phyloP scores from a whole-genome alignment of 2,797 vertebrate genomes.

The Tinamus major region DNA sequence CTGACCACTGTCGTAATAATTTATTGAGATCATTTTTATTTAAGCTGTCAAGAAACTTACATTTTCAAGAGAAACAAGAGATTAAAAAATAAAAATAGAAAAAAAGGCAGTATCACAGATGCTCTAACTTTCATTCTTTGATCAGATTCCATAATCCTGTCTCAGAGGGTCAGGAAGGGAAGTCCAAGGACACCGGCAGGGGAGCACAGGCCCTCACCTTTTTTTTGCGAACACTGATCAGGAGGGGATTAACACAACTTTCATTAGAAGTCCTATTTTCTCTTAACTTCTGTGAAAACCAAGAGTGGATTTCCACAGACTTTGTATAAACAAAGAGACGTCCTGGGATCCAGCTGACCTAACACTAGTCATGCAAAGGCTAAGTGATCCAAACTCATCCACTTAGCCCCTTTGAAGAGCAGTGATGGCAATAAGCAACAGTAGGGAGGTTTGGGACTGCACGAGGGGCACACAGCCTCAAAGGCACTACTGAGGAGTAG shows the following conservation, averaged over 20 bases:
- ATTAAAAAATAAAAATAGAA: background rate
- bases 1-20: background rate
- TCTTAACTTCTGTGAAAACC: background rate
- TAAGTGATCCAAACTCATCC: background rate
- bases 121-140: background rate
- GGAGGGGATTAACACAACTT: background rate
- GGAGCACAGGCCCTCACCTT: rapidly evolving
- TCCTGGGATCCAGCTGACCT: background rate
- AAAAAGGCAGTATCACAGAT: background rate
- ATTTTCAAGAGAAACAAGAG: background rate
- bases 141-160: background rate
- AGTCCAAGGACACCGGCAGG: background rate
- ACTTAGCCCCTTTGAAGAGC: background rate
- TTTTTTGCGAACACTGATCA: background rate
- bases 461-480: background rate
- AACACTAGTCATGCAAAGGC: background rate
- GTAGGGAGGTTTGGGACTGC: background rate
- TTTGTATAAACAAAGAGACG: background rate
- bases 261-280: background rate
- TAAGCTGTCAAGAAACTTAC: background rate
- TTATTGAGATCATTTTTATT: background rate
- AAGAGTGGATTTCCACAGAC: background rate
- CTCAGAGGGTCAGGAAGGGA: background rate
- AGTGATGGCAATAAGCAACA: background rate
- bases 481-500: background rate